These are phyloP conservation scores for Plemyria rubiginata DNA, from an alignment of 2,888 invertebrate species.

Conservation along the genomic window DNA sequence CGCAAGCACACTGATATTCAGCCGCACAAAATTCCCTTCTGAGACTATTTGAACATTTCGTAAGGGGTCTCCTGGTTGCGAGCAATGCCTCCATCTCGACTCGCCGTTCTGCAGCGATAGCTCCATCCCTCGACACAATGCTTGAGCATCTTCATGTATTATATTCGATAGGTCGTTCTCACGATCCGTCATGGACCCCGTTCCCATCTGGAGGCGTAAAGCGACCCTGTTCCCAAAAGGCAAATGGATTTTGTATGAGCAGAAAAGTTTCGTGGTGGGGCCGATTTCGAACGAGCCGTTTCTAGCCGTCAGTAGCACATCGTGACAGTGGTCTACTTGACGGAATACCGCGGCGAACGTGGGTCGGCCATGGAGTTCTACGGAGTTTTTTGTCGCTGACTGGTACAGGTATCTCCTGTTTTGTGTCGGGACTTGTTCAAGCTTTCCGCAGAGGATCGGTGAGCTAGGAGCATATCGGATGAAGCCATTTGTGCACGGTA, in stretches of 20 bases:
- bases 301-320: conserved; percentile 86
- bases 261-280: conserved; percentile 84
- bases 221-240: conserved; percentile 89
- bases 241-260: conserved; percentile 88
- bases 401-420: conserved; percentile 86
- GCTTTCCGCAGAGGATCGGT: conserved; percentile 87
- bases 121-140: conserved; percentile 83
- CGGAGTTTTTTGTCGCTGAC: conserved; percentile 74
- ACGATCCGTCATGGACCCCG: conserved; percentile 65
- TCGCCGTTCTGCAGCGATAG: conserved; percentile 84
- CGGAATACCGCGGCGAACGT: conserved; percentile 88
- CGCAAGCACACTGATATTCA: conserved; percentile 74
- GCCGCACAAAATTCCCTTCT: conserved; percentile 81
- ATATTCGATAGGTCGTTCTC: conserved; percentile 67
- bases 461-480: conserved; percentile 84
- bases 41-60: conserved; percentile 86
- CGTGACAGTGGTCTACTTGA: conserved; percentile 89
- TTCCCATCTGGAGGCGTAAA: conserved; percentile 85
- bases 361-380: conserved; percentile 86
- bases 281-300: conserved; percentile 88
- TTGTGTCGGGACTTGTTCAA: conserved; percentile 86
- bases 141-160: conserved; percentile 67
- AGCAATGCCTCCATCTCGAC: conserved; percentile 86
- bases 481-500: conserved; percentile 87
- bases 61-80: conserved; percentile 83